Evolutionary conservation across 2,888 invertebrate genomes (phyloP).

Genomic region (Aethes cnicana): DNA sequence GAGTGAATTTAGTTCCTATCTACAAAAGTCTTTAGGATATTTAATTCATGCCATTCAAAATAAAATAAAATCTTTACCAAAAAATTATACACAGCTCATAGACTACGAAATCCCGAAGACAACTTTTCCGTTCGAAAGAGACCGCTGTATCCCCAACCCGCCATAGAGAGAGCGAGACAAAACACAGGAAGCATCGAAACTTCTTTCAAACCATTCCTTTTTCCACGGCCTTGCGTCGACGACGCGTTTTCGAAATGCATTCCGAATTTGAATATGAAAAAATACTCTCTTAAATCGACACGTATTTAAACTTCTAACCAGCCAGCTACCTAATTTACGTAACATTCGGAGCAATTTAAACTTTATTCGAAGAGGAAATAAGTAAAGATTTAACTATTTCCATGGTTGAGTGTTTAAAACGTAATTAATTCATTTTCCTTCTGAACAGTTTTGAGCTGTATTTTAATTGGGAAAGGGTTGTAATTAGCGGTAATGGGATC

Average conservation of each 20-base stretch:
- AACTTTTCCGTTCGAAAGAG: constrained; percentile 57
- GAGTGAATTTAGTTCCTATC: too few species aligned
- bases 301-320: background rate
- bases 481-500: constrained; percentile 65
- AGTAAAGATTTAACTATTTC: background rate
- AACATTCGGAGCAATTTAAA: background rate
- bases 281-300: constrained; percentile 38
- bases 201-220: constrained; percentile 59
- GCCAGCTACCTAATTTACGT: too few species aligned
- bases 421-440: background rate
- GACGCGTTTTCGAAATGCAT: constrained; percentile 47
- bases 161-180: constrained; percentile 53
- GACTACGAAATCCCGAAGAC: constrained; percentile 59
- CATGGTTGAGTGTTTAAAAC: background rate
- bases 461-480: constrained; percentile 32
- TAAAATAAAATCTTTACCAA: background rate
- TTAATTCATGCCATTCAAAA: too few species aligned
- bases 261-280: constrained; percentile 37
- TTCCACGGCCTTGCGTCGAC: constrained; percentile 48
- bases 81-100: constrained; percentile 38
- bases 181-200: constrained; percentile 61
- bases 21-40: too few species aligned
- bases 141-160: constrained; percentile 43
- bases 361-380: constrained; percentile 1
- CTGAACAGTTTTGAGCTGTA: constrained; percentile 2